Conservation (phyloP, 2,113 vertebrate genomes). For the Aramus guarauna region DNA sequence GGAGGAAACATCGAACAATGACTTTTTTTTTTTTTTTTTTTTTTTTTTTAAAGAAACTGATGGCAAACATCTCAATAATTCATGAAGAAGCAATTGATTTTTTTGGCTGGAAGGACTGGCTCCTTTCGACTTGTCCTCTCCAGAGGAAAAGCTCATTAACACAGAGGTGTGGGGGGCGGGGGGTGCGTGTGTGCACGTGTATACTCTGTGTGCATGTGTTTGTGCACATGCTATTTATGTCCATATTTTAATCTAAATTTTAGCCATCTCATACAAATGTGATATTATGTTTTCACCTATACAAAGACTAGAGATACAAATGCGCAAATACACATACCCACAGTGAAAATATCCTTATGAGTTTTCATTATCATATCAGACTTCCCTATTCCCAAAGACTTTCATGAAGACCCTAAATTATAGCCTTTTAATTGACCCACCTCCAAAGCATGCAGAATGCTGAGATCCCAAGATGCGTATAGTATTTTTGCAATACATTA, state of each 20-base stretch:
- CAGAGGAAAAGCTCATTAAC: conserved; percentile 72
- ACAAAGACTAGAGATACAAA: neutral
- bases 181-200: neutral
- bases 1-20: conserved; percentile 35
- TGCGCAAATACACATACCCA: neutral
- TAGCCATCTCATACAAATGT: neutral
- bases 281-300: neutral
- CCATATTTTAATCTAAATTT: neutral
- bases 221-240: neutral
- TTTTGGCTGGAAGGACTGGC: conserved; percentile 72
- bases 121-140: conserved; percentile 67
- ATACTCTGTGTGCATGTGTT: neutral
- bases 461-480: conserved; percentile 19
- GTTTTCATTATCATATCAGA: neutral
- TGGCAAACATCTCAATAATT: conserved; percentile 89
- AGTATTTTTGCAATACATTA: conserved; percentile 42
- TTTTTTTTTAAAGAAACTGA: conserved; percentile 80
- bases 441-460: neutral
- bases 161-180: conserved; percentile 11
- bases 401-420: conserved; percentile 30
- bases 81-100: conserved; percentile 83
- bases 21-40: neutral
- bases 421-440: conserved; percentile 40
- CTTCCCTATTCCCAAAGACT: neutral
- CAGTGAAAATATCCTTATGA: neutral